Conservation (phyloP, 1,140 invertebrate species). For the Hycleus phaleratus region DNA sequence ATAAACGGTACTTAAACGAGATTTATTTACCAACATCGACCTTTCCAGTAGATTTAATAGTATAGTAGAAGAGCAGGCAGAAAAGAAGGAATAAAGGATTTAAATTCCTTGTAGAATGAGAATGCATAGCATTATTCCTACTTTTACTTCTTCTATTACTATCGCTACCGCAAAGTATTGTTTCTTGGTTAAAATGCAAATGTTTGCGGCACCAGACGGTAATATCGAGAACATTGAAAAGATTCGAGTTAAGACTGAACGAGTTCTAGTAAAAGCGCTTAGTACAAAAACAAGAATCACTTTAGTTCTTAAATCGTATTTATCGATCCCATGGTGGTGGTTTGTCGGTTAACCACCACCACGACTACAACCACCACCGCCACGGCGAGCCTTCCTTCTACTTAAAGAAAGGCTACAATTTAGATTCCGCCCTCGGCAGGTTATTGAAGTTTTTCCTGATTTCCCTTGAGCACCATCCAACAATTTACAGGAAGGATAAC, state of each 20-base stretch:
- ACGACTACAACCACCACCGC: too few species aligned
- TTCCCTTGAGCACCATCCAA: conserved; percentile 15
- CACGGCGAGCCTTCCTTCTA: background rate
- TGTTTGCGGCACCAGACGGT: conserved; percentile 2
- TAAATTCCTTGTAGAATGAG: background rate
- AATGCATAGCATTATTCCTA: too few species aligned
- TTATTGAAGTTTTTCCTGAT: conserved; percentile 22
- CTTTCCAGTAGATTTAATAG: too few species aligned
- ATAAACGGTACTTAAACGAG: too few species aligned
- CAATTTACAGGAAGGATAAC: too few species aligned
- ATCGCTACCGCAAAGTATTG: too few species aligned
- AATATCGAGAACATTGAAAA: background rate
- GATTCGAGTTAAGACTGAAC: too few species aligned
- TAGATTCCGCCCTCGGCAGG: conserved; percentile 15
- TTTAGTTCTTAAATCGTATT: conserved; percentile 19
- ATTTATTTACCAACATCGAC: too few species aligned
- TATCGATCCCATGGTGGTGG: conserved; percentile 17
- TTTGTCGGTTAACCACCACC: conserved; percentile 13
- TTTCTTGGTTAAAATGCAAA: background rate
- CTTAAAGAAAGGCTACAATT: conserved; percentile 18
- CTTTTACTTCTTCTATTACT: too few species aligned
- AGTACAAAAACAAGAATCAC: conserved; percentile 11
- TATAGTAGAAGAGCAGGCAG: too few species aligned
- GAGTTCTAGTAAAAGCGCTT: conserved; percentile 8
- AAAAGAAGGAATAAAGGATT: background rate